Evolutionary conservation across 1,140 invertebrate genomes (phyloP).

Genomic region (Maconellicoccus hirsutus): DNA sequence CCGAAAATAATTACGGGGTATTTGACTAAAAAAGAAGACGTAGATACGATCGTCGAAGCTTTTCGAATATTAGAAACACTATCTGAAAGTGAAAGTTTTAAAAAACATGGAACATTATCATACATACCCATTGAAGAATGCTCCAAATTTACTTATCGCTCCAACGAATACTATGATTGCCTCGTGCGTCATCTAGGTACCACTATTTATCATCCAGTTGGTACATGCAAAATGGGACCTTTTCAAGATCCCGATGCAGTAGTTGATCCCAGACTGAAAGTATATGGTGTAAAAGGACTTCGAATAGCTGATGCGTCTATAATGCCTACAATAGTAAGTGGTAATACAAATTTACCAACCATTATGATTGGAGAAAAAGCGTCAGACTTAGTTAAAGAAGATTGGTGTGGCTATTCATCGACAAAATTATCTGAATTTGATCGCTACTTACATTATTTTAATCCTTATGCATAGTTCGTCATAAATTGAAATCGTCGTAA

Average conservation of each 20-base stretch:
- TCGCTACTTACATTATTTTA: too few species aligned
- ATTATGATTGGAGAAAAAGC: slow-evolving; percentile 83
- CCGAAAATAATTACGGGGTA: slow-evolving; percentile 55
- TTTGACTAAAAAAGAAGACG: slow-evolving; percentile 39
- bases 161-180: slow-evolving; percentile 62
- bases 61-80: slow-evolving; percentile 31
- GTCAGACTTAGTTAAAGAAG: slow-evolving; percentile 64
- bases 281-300: slow-evolving; percentile 64
- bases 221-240: slow-evolving; percentile 76
- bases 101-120: slow-evolving; percentile 43
- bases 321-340: slow-evolving; percentile 70
- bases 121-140: slow-evolving; percentile 37
- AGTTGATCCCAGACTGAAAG: slow-evolving; percentile 62
- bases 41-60: slow-evolving; percentile 33
- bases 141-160: slow-evolving; percentile 39
- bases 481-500: too few species aligned
- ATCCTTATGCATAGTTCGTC: too few species aligned
- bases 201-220: slow-evolving; percentile 74
- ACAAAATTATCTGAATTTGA: too few species aligned
- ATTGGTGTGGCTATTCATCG: slow-evolving; percentile 40
- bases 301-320: slow-evolving; percentile 79
- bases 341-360: slow-evolving; percentile 72
- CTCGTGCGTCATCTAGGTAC: slow-evolving; percentile 69
- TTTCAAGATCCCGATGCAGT: slow-evolving; percentile 59
- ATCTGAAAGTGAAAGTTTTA: slow-evolving; percentile 32